These are phyloP conservation scores for Cactoblastis cactorum DNA, from an alignment of 2,888 invertebrate genomes.

Conservation along the genomic window DNA sequence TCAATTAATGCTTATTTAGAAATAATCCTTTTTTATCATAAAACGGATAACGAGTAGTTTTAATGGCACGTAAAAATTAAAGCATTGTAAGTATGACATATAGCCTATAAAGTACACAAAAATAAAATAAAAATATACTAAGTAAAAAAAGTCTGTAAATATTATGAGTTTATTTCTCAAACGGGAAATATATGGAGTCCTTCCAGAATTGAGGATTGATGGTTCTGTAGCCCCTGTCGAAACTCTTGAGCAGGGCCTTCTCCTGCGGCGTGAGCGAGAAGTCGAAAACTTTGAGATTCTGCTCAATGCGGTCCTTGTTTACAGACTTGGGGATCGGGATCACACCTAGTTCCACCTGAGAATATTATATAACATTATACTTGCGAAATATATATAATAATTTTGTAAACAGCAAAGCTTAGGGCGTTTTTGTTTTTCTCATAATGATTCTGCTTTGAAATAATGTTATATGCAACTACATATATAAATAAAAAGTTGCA, in stretches of 20 bases:
- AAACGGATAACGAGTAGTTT: too few species aligned
- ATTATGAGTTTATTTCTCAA: constrained; percentile 14
- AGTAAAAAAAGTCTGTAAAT: background rate
- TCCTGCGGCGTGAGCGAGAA: constrained; percentile 47
- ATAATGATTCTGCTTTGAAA: too few species aligned
- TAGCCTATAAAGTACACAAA: too few species aligned
- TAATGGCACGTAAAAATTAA: too few species aligned
- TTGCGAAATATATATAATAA: too few species aligned
- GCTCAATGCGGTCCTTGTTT: constrained; percentile 39
- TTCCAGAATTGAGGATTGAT: constrained; percentile 38
- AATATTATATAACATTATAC: background rate
- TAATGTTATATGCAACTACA: too few species aligned
- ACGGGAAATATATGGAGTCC: constrained; percentile 47
- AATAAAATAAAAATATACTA: background rate
- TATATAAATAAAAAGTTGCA: too few species aligned
- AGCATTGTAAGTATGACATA: too few species aligned
- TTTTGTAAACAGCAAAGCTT: too few species aligned
- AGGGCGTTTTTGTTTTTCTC: too few species aligned
- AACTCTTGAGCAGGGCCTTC: constrained; percentile 33
- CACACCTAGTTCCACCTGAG: constrained; percentile 57
- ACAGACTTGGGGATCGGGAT: constrained; percentile 59
- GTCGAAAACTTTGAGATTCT: constrained; percentile 58
- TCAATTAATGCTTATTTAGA: too few species aligned
- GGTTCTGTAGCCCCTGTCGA: constrained; percentile 45
- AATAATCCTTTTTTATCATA: too few species aligned